Evolutionary conservation across 2,113 vertebrate species (phyloP), one percentile per base, ranked within the genome.

Genomic region (Ptyas mucosa): DNA sequence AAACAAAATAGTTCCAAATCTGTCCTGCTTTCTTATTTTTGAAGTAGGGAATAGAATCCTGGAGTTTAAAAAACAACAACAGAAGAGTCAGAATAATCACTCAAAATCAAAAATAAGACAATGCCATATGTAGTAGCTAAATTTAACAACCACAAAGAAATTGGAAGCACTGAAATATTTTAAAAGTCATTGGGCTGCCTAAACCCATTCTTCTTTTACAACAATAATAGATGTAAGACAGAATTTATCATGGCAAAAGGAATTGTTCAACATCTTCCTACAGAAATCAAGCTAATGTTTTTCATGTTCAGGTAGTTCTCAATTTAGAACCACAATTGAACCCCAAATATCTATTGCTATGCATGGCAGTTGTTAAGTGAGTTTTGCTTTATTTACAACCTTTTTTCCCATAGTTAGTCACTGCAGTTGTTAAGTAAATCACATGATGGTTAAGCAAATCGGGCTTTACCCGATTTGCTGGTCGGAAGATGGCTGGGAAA

Each of bases 251-350:
- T 0, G 34, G 20, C 0, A 46, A 8, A 69, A 0, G 12, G 1
- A 0, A 8, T 64, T 2, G 5, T 0, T 55, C 43, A 5, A 55
- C 1, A 1, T 20, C 9, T 0, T 21, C 0, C 0, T 87, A 89
- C n/a, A 8, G 88, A 90, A 51, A 0, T 75, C 85, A 57, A 69
- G 54, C 61, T 39, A 8, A 92, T 29, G 5, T 3, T 81, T 55
- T 89, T 34, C 51, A 15, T 14, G 8, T 57, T 7, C 12, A n/a
- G 12, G 61, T n/a, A n/a, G 12, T 18, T 5, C 64, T 69, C 0
- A 2, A 18, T n/a, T 69, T 69, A 69, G 12, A 15, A 18, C 29
- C 14, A 15, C 64, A 69, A 34, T n/a, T 69, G 64, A 69, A 29
- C 64, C 29, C n/a, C 64, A 34, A 34, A 15, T 69, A 34, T 34